Base-by-base conservation (phyloP, 2,888 invertebrate genomes). In the Plebejus argus region DNA sequence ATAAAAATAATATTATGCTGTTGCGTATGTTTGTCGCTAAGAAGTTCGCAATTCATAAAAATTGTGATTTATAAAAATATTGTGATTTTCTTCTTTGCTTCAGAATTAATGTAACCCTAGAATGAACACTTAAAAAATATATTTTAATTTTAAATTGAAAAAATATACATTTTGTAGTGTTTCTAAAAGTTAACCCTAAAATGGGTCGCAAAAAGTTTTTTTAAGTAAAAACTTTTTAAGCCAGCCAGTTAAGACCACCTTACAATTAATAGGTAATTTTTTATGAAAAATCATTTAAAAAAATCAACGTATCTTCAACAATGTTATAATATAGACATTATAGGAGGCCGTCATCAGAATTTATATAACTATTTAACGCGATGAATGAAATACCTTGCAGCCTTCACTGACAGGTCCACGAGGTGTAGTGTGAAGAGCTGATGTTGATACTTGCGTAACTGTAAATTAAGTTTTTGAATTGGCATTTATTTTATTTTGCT, bases 1-100 rank as follows among this genome's bases (percentile, higher is more conserved):
- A 82, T 81, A n/a, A n/a, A 72, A 82, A 84, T n/a, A n/a, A n/a
- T n/a, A n/a, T n/a, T n/a, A 78, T 35, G 3, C 15, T 66, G 28
- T 33, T 18, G 2, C 18, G 28, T 28, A 33, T 33, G 15, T 66
- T 66, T 33, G 66, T 66, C 15, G 8, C 66, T 66, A 18, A 66
- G 3, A 53, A 66, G 0, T 6, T 66, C 5, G 15, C 5, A 15
- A 15, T 66, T 66, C 23, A 5, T 4, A 66, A 12, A 39, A 39
- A 35, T n/a, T 7, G 7, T 0, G 0, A 35, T n/a, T n/a, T n/a
- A 39, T 10, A 10, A 39, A 39, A 39, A 39, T 39, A 39, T 39
- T 39, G 1, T 10, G 6, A 6, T 10, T 8, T 53, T 53, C 5
- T 18, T 18, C 6, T 12, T 3, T 53, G 6, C 53, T 18, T 53